Evolutionary conservation across 2,113 vertebrate species (phyloP).

Genomic region (Phodopus roborovskii): DNA sequence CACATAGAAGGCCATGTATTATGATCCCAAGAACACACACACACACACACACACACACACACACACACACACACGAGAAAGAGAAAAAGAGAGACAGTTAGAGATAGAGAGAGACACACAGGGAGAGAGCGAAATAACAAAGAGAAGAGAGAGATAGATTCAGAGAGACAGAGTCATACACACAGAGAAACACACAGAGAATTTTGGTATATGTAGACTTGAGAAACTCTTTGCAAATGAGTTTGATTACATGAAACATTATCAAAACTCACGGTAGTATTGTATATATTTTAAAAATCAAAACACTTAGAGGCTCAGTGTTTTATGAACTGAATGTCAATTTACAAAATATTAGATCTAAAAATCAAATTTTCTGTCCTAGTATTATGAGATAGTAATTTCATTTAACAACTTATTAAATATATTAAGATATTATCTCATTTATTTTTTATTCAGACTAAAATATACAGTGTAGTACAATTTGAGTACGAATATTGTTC

Average conservation of each 20-base stretch:
- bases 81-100: not conserved
- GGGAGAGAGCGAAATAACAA: not conserved
- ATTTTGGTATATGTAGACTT: not conserved
- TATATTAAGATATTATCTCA: not conserved
- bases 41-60: not conserved
- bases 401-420: not conserved
- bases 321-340: not conserved
- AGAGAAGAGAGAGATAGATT: not conserved
- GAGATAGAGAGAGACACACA: not conserved
- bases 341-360: not conserved
- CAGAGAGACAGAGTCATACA: not conserved
- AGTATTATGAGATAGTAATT: not conserved
- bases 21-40: not conserved
- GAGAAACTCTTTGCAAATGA: slow-evolving; percentile 56
- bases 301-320: slow-evolving; percentile 52
- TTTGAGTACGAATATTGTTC: not conserved
- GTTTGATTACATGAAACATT: slow-evolving; percentile 68
- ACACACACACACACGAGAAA: not conserved
- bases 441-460: not conserved
- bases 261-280: slow-evolving; percentile 49
- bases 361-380: not conserved
- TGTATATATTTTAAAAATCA: slow-evolving; percentile 54
- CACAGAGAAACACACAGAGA: not conserved
- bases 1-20: not conserved
- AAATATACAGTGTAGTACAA: not conserved